Conservation (phyloP, 2,888 invertebrate genomes). For the Aplocera efformata region DNA sequence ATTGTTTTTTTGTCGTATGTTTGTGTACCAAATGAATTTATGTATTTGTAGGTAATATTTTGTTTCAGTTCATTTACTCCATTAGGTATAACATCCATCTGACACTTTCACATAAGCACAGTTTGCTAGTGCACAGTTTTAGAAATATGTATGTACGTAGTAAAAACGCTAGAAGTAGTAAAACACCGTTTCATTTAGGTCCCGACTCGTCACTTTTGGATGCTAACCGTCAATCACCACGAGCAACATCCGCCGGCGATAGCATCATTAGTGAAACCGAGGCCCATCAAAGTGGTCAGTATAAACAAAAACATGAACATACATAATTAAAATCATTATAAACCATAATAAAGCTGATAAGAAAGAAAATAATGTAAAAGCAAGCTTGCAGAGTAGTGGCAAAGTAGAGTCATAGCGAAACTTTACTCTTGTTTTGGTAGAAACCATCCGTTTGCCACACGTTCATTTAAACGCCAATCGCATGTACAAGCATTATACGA, state of each 20-base stretch:
- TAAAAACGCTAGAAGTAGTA: conserved; percentile 23
- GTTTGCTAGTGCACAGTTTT: no score
- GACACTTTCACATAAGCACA: conserved; percentile 1
- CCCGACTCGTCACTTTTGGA: conserved; percentile 75
- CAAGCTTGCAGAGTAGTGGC: conserved; percentile 73
- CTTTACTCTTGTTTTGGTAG: conserved; percentile 71
- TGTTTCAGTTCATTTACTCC: no score
- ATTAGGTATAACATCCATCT: no score
- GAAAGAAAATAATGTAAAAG: conserved; percentile 35
- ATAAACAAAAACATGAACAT: conserved; percentile 21
- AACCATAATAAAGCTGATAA: conserved; percentile 20
- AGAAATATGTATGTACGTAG: no score
- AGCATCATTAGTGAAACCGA: conserved; percentile 73
- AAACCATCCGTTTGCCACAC: conserved; percentile 71
- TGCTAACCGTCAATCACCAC: conserved; percentile 67
- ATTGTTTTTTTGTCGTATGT: no score
- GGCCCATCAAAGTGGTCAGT: conserved; percentile 76
- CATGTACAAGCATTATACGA: conserved; percentile 52
- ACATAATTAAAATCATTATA: conserved; percentile 3
- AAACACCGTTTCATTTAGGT: conserved; percentile 50
- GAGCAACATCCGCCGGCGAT: conserved; percentile 73
- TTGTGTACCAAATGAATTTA: no score
- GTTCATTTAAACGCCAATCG: conserved; percentile 62
- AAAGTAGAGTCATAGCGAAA: conserved; percentile 80
- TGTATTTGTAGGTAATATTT: no score